Evolutionary conservation across 2,888 invertebrate species (phyloP), one percentile per base, ranked within the genome.

Genomic region (Mesorhabditis spiculigera): DNA sequence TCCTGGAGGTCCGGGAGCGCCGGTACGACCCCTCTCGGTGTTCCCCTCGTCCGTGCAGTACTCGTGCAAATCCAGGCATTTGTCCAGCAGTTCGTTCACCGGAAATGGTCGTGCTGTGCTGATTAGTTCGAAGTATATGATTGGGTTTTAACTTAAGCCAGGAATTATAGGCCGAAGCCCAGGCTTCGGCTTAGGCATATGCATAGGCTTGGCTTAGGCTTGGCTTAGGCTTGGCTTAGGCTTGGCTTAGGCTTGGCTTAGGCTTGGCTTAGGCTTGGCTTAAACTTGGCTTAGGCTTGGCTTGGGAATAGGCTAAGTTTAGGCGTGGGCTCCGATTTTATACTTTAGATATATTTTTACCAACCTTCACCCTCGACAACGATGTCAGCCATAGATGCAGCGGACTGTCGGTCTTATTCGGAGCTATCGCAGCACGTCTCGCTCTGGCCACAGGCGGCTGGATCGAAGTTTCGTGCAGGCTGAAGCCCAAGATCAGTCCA

Each of bases 31-130:
- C 5, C 66, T 5, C 6, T 73, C 75, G 5, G 77, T 70, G 45
- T 79, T 75, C 4, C 69, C 72, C n/a, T 76, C 74, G 5, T 81
- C 80, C 10, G 82, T 80, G 68, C 85, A 85, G 71, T 81, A 85
- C 58, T 82, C 73, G 68, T 85, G 85, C 4, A 85, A 69, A 28
- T 82, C 81, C 41, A 81, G 68, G 69, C 85, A 85, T 69, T 82
- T 81, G 43, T 80, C 78, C 69, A 86, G 72, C 62, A 85, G 71
- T 45, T 83, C 83, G 68, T 77, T 73, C 69, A 83, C 81, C 82
- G 83, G 65, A 67, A 50, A n/a, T 28, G 28, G 28, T 28, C 28
- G 28, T 28, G 28, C 3, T 28, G 28, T 28, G 41, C 16, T 63
- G 41, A 28, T 28, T 28, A 28, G 1, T 45, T 41, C 50, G 3